Evolutionary conservation across 2,888 invertebrate genomes (phyloP).

Genomic region (Hypolimnas misippus): DNA sequence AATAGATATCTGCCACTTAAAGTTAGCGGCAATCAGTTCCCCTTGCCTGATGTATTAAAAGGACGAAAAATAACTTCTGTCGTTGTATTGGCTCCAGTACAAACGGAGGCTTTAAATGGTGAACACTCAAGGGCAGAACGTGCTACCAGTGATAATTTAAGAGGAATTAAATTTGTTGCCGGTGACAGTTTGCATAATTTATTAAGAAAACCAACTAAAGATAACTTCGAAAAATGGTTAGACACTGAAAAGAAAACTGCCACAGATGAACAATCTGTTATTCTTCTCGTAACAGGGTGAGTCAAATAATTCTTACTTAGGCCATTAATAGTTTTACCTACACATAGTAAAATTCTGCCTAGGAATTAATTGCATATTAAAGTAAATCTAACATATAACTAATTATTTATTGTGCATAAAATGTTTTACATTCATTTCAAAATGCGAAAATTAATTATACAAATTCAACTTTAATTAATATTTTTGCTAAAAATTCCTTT

Average conservation of each 20-base stretch:
- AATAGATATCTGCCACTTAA: conserved; percentile 93
- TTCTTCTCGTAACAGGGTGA: conserved; percentile 92
- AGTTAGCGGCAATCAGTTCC: conserved; percentile 93
- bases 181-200: conserved; percentile 90
- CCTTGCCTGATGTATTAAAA: conserved; percentile 90
- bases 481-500: too few species aligned
- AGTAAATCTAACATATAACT: too few species aligned
- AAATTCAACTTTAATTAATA: too few species aligned
- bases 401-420: too few species aligned
- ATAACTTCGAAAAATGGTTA: conserved; percentile 92
- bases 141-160: conserved; percentile 82
- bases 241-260: conserved; percentile 90
- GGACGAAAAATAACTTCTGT: conserved; percentile 93
- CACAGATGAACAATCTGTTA: conserved; percentile 90
- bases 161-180: conserved; percentile 89
- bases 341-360: too few species aligned
- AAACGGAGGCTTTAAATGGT: conserved; percentile 85
- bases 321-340: too few species aligned
- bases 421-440: too few species aligned
- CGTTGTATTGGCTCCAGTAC: conserved; percentile 92
- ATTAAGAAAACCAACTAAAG: conserved; percentile 88
- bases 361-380: too few species aligned
- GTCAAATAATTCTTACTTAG: conserved; percentile 46
- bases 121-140: conserved; percentile 82
- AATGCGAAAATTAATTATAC: too few species aligned